A percentile compares a stretch with the other conserved stretches of the same genome.
Evolutionary conservation across 2,113 vertebrate species (phyloP).

Genomic region (Peromyscus leucopus): DNA sequence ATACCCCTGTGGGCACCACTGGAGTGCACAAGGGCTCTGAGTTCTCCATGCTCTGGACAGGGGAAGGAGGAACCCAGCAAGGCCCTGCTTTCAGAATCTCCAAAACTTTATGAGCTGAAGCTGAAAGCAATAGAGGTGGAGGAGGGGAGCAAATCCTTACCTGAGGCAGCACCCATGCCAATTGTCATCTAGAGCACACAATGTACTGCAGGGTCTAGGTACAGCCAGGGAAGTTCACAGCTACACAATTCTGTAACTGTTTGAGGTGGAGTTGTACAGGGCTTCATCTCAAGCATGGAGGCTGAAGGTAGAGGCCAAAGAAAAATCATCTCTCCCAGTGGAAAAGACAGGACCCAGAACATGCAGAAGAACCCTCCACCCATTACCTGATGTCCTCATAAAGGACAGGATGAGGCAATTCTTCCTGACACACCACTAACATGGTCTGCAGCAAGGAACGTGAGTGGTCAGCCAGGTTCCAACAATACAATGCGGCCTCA

Average conservation of each 20-base stretch:
- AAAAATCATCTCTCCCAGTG: not conserved
- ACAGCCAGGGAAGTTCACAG: not conserved
- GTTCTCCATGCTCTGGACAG: no score
- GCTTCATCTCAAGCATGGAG: not conserved
- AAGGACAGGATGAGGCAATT: not conserved
- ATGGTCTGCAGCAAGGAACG: not conserved
- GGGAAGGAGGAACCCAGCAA: not conserved
- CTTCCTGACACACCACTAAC: not conserved
- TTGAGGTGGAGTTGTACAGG: not conserved
- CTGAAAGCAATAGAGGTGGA: not conserved
- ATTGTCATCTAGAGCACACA: no score
- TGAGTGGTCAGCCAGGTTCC: not conserved
- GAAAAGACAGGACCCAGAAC: not conserved
- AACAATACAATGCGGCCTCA: rapidly evolving
- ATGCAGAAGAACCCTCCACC: not conserved
- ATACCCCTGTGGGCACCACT: no score
- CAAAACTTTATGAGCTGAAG: rapidly evolving
- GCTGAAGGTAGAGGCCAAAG: not conserved
- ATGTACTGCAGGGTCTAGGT: not conserved
- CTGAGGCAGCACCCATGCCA: not conserved
- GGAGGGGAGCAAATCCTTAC: rapidly evolving
- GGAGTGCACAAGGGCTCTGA: not conserved
- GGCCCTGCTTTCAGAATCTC: not conserved
- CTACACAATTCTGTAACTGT: not conserved
- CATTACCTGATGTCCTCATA: not conserved